Conservation (phyloP, 2,888 invertebrate genomes). For the Lagria hirta region DNA sequence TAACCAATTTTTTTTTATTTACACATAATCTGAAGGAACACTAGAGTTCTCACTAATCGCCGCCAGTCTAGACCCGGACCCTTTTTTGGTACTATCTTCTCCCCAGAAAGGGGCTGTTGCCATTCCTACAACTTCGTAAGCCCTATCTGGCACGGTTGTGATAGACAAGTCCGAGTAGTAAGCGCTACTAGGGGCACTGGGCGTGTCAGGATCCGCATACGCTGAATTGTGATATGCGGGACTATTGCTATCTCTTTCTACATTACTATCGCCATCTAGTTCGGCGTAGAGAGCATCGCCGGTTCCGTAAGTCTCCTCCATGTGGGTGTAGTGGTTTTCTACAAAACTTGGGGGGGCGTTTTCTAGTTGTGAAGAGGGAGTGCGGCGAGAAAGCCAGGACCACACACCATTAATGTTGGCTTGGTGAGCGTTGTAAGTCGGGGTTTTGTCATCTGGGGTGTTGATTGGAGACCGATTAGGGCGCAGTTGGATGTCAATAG, state of each 20-base stretch:
- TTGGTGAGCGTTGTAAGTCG: conserved; percentile 34
- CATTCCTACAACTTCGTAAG: conserved; percentile 63
- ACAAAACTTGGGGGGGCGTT: conserved; percentile 58
- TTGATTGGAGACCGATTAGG: conserved; percentile 43
- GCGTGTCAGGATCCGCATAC: conserved; percentile 61
- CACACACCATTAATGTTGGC: conserved; percentile 47
- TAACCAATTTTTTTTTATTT: conserved; percentile 29
- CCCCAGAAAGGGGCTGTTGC: conserved; percentile 57
- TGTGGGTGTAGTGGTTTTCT: conserved; percentile 73
- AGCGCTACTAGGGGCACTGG: conserved; percentile 71
- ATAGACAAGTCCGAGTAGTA: conserved; percentile 72
- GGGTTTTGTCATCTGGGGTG: conserved; percentile 48
- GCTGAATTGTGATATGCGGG: conserved; percentile 74
- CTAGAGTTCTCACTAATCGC: conserved; percentile 62
- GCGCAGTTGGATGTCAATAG: no score
- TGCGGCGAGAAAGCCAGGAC: conserved; percentile 50
- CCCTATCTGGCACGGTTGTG: conserved; percentile 58
- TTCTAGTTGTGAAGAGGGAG: conserved; percentile 55
- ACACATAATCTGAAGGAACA: conserved; percentile 64
- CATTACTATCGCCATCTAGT: conserved; percentile 60
- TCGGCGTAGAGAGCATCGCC: conserved; percentile 71
- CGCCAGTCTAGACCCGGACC: conserved; percentile 48
- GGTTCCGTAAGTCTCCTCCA: conserved; percentile 64
- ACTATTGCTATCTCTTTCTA: conserved; percentile 47
- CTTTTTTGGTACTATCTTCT: conserved; percentile 34